Base-by-base conservation (phyloP, 2,797 vertebrate genomes). In the Telmatherina bonti region DNA sequence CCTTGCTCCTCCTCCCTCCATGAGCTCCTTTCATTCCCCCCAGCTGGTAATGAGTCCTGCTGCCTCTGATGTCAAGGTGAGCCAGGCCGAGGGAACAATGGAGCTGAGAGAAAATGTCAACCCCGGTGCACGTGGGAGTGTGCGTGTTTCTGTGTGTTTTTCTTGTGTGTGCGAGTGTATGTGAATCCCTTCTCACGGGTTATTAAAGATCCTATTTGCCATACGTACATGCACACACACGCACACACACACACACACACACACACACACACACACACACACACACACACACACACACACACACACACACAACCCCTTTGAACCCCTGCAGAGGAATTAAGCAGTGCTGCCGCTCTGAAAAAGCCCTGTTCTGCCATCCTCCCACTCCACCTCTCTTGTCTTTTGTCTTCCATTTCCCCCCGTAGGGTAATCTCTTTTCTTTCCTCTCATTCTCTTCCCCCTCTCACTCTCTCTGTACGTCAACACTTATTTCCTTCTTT, bases 11-110 rank as follows among this genome's bases (percentile, higher is more conserved):
- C 75, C 81, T 81, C 72, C 77, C 76, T 79, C 83, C 77, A 57
- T 79, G 73, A 87, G 79, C 70, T 89, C 70, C 86, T 91, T 91
- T 91, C 87, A 90, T 89, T 86, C 91, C 86, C 69, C 81, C 83
- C 82, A 85, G 87, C 87, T 91, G 90, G 92, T 95, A 93, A 93
- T 94, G 93, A 94, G 91, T 91, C 88, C 88, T 88, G 89, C 87
- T 91, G 91, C 92, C 88, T 94, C 91, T 89, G 90, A 93, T 92
- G 91, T 93, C 92, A 93, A 94, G 92, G 92, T 93, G 93, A 94
- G 92, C 87, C 74, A 79, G 84, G 90, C 86, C 65, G 74, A 88
- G 80, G 88, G 91, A 92, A 93, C 91, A 91, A 91, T 92, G 86
- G 85, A 86, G 88, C 85, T 85, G 83, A 91, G 89, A 91, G 88